Evolutionary conservation across 2,888 invertebrate genomes (phyloP), one percentile per base, ranked within the genome.

Genomic region (Lithosia quadra): DNA sequence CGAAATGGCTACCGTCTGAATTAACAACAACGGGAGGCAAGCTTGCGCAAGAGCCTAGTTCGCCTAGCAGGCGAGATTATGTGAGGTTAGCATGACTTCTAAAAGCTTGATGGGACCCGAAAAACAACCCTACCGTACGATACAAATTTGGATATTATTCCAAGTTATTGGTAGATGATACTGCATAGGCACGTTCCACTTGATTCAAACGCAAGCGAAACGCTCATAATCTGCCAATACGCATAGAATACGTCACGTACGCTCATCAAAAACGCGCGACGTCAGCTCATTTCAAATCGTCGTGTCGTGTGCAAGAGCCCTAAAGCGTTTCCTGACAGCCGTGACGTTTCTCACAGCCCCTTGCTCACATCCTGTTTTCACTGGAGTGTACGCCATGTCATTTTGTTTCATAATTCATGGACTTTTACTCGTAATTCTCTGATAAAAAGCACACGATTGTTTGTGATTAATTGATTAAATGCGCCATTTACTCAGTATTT

Each of bases 251-350:
- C 3, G 39, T 4, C 2, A 39, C 18, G 43, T 7, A n/a, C n/a
- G 43, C 7, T 9, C 8, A 49, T 9, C 7, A 49, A 49, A 49
- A 49, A 49, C 18, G 8, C 15, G 49, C n/a, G n/a, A n/a, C n/a
- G 18, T 49, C 49, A 49, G 49, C n/a, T 18, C 49, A 18, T 49
- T 49, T 49, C 49, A 9, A n/a, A 9, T 9, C n/a, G n/a, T n/a
- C n/a, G 3, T 1, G 49, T 49, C 18, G n/a, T 49, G 49, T 49
- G 49, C 28, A 49, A 49, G n/a, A 18, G 36, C 36, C 34, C 39
- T 13, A 13, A 28, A 34, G n/a, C 36, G 39, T 55, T 63, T 63
- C 63, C 63, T 55, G 53, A 53, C 63, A 63, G 53, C 22, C 63
- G 28, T 34, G 34, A 55, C 53, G 34, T 34, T 43, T 34, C 53